These are phyloP conservation scores for Paramormyrops hopkinsi DNA, from an alignment of 2,797 vertebrate species.

Conservation along the genomic window DNA sequence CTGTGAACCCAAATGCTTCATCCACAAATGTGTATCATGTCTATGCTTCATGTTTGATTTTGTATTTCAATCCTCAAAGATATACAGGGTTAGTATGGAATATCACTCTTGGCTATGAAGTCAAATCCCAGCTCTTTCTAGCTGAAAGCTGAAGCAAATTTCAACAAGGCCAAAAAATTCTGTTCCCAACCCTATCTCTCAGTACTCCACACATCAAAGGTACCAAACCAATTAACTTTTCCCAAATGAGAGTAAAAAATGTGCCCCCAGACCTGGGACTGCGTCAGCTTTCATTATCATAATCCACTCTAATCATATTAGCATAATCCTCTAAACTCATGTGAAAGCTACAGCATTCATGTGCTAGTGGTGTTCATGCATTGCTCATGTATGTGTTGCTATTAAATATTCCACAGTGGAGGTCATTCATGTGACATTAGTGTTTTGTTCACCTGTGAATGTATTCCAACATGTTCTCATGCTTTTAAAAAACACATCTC, in stretches of 20 bases:
- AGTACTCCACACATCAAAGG: conserved; percentile 60
- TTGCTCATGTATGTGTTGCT: conserved; percentile 23
- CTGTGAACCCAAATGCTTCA: background rate
- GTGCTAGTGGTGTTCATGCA: conserved; percentile 27
- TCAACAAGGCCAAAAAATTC: conserved; percentile 46
- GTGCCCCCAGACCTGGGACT: conserved; percentile 48
- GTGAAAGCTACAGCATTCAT: conserved; percentile 17
- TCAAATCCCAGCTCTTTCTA: conserved; percentile 26
- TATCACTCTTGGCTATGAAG: conserved; percentile 15
- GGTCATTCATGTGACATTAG: background rate
- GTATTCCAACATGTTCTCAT: background rate
- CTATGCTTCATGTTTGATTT: background rate
- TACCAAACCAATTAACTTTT: conserved; percentile 62
- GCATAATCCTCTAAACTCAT: conserved; percentile 45
- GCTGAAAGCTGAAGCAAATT: conserved; percentile 37
- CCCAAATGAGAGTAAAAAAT: conserved; percentile 56
- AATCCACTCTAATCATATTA: conserved; percentile 70
- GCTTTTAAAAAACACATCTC: background rate
- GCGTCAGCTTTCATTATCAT: conserved; percentile 57
- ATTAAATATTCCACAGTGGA: background rate
- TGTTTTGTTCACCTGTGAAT: background rate
- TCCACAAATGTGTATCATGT: background rate
- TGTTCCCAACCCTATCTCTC: conserved; percentile 30
- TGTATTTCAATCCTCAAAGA: conserved; percentile 25
- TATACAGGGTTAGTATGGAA: background rate